phyloP scores from a whole-genome alignment of 2,888 invertebrate species.

The Apamea anceps region DNA sequence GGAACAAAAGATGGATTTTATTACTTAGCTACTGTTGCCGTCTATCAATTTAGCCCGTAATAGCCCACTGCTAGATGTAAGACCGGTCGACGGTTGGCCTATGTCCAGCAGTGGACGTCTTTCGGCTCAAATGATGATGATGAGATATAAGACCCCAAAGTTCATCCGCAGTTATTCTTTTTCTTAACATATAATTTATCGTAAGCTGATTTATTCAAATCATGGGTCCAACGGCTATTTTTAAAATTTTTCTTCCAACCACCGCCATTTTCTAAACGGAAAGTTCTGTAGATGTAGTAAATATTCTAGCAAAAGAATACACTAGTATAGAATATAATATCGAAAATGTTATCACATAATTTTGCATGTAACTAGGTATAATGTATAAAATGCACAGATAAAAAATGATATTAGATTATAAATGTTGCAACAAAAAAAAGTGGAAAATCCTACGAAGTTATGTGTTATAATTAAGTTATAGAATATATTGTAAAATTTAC shows the following conservation, averaged over 20 bases:
- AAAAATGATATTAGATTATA: conserved; percentile 72
- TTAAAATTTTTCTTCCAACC: conserved; percentile 7
- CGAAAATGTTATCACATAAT: conserved; percentile 54
- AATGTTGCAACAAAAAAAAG: conserved; percentile 65
- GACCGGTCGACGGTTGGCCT: background rate
- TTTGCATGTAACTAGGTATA: conserved; percentile 61
- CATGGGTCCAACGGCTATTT: conserved; percentile 1
- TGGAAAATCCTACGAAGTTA: conserved; percentile 61
- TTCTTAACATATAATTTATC: background rate
- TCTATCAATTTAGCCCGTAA: background rate
- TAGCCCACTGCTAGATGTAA: background rate
- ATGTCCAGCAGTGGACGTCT: background rate
- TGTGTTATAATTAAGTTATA: conserved; percentile 69
- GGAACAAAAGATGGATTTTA: background rate
- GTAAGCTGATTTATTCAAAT: background rate
- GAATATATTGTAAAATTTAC: conserved; percentile 73
- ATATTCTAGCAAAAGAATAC: conserved; percentile 32
- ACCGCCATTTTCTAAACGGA: background rate
- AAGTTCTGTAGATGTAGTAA: conserved; percentile 41
- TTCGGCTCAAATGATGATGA: background rate
- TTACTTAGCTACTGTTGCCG: background rate
- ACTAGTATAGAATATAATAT: conserved; percentile 38
- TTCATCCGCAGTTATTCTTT: background rate
- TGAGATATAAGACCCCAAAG: background rate
- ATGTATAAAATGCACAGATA: conserved; percentile 75